A percentile compares a stretch with the other conserved stretches of the same genome.
Evolutionary conservation across 2,797 vertebrate genomes (phyloP).

Genomic region (Enteromius thamalakanensis): DNA sequence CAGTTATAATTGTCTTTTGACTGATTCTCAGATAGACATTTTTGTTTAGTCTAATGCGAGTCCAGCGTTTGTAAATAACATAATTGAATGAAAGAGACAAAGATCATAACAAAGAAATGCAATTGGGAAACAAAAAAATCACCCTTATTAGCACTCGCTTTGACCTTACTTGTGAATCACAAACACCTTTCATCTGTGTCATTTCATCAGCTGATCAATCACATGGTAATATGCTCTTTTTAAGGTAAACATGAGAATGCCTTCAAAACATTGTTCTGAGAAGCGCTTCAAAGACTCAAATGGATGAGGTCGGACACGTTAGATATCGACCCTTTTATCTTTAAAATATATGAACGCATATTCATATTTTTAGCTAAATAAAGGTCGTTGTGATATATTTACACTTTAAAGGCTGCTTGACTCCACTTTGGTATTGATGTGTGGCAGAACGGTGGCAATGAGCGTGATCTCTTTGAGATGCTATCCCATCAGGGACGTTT

Average conservation of each 20-base stretch:
- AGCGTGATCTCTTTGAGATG: conserved; percentile 20
- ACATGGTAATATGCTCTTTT: conserved; percentile 59
- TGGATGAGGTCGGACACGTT: conserved; percentile 13
- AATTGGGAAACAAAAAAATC: background rate
- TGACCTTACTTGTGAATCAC: conserved; percentile 22
- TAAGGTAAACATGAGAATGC: conserved; percentile 59
- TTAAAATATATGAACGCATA: conserved; percentile 69
- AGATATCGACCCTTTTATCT: conserved; percentile 70
- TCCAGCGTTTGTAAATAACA: background rate
- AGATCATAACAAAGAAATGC: conserved; percentile 1
- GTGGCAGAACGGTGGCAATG: background rate
- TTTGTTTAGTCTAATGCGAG: conserved; percentile 22
- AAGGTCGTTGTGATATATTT: conserved; percentile 37
- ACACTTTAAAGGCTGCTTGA: conserved; percentile 67
- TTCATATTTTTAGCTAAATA: conserved; percentile 63
- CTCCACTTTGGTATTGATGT: conserved; percentile 53
- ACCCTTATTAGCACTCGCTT: background rate
- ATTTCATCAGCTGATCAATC: conserved; percentile 29
- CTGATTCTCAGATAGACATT: background rate
- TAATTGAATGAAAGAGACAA: conserved; percentile 13
- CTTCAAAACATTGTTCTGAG: conserved; percentile 52
- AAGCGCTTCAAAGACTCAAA: conserved; percentile 42
- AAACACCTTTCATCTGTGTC: conserved; percentile 31
- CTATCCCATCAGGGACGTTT: background rate
- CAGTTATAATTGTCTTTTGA: conserved; percentile 14